Evolutionary conservation across 2,797 vertebrate genomes (phyloP).

Genomic region (Sebastes hubbsi): DNA sequence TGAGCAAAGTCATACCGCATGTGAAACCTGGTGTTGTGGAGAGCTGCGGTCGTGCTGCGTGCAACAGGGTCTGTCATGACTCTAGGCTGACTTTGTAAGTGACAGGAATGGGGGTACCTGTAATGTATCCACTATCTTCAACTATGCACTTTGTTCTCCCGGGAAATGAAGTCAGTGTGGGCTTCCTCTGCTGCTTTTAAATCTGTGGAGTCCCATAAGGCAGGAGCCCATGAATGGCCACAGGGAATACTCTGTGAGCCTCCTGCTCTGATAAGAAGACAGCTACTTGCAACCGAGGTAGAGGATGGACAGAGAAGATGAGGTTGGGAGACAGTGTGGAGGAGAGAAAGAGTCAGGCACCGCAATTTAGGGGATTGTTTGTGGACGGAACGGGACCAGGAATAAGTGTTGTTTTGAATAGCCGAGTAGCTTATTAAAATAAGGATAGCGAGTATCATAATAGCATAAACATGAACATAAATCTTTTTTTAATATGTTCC

Average conservation of each 20-base stretch:
- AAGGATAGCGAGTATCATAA: background rate
- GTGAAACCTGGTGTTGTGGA: background rate
- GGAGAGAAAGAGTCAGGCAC: background rate
- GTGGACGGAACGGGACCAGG: background rate
- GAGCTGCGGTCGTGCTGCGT: background rate
- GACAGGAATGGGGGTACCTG: constrained; percentile 23
- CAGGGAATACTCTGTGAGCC: constrained; percentile 67
- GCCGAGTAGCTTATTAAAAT: background rate
- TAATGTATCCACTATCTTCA: constrained; percentile 42
- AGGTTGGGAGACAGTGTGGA: constrained; percentile 7
- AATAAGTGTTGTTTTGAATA: constrained; percentile 2
- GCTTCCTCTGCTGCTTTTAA: constrained; percentile 59
- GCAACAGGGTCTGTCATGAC: constrained; percentile 17
- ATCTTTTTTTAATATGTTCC: background rate
- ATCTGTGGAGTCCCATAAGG: constrained; percentile 62
- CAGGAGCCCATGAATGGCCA: constrained; percentile 45
- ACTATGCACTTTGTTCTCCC: constrained; percentile 45
- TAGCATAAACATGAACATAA: constrained; percentile 2
- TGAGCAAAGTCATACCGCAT: background rate
- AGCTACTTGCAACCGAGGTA: constrained; percentile 43
- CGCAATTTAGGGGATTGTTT: background rate
- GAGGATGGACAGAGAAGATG: constrained; percentile 38
- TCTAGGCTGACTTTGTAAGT: constrained; percentile 36
- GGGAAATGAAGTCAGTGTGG: constrained; percentile 59
- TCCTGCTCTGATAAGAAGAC: constrained; percentile 59